These are phyloP conservation scores for Hypanus sabinus DNA, from an alignment of 2,113 vertebrate species.

Conservation along the genomic window DNA sequence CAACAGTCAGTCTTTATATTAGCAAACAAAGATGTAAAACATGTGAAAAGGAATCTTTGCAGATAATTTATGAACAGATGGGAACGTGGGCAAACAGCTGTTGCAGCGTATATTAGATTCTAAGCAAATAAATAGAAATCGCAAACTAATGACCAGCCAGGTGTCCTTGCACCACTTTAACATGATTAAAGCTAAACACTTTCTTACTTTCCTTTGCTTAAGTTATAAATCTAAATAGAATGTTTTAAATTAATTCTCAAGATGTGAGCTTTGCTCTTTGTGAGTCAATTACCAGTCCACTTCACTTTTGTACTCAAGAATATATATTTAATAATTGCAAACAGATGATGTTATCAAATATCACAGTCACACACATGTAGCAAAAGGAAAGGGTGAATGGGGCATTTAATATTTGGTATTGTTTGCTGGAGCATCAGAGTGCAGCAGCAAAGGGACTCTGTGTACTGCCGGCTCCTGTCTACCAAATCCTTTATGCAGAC, in stretches of 20 bases:
- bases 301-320: not conserved
- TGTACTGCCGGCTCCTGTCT: not conserved
- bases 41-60: not conserved
- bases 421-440: not conserved
- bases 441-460: not conserved
- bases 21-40: not conserved
- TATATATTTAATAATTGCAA: not conserved
- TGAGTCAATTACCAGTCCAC: not conserved
- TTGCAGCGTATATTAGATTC: not conserved
- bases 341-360: not conserved
- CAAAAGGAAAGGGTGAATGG: not conserved
- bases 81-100: not conserved
- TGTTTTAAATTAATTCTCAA: not conserved
- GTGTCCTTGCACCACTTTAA: not conserved
- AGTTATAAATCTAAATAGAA: not conserved
- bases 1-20: not conserved
- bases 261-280: not conserved
- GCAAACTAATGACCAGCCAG: not conserved
- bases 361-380: not conserved
- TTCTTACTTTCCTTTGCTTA: not conserved
- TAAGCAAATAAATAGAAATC: not conserved
- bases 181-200: not conserved
- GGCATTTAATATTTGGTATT: not conserved
- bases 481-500: too few species aligned
- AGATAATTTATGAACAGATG: not conserved